Conservation (phyloP, 2,113 vertebrate species). For the Pluvialis apricaria region DNA sequence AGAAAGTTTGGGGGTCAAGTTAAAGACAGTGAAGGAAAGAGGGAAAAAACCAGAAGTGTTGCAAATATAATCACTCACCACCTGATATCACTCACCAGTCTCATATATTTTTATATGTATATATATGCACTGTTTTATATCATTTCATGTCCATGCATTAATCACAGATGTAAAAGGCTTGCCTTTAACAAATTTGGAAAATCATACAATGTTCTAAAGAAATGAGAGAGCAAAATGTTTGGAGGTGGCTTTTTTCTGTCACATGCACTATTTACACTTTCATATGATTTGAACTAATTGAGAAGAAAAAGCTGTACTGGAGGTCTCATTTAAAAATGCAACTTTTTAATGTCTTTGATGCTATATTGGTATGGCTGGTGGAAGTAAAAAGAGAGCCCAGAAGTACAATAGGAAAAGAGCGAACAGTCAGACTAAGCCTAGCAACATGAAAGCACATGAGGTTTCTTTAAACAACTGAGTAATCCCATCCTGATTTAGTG, state of each 20-base stretch:
- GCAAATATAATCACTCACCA: not conserved
- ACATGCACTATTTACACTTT: not conserved
- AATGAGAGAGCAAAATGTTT: not conserved
- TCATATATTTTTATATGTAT: not conserved
- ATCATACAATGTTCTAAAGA: not conserved
- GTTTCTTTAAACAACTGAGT: not conserved
- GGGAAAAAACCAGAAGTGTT: not conserved
- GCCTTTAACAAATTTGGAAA: not conserved
- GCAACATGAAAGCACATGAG: not conserved
- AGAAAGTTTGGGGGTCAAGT: not conserved
- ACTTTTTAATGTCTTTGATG: not conserved
- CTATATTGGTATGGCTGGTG: not conserved
- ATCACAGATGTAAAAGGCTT: not conserved
- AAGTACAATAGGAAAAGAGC: not conserved
- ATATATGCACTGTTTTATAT: not conserved
- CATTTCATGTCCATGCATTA: not conserved
- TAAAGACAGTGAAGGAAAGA: not conserved
- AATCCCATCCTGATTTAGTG: not conserved
- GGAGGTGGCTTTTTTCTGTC: not conserved
- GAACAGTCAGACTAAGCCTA: not conserved
- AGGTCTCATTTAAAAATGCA: not conserved
- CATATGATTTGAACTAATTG: not conserved
- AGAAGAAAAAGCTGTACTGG: not conserved
- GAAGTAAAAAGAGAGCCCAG: not conserved
- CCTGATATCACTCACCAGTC: not conserved